These are phyloP conservation scores for Pipa parva DNA, from an alignment of 2,113 vertebrate species.

Conservation along the genomic window DNA sequence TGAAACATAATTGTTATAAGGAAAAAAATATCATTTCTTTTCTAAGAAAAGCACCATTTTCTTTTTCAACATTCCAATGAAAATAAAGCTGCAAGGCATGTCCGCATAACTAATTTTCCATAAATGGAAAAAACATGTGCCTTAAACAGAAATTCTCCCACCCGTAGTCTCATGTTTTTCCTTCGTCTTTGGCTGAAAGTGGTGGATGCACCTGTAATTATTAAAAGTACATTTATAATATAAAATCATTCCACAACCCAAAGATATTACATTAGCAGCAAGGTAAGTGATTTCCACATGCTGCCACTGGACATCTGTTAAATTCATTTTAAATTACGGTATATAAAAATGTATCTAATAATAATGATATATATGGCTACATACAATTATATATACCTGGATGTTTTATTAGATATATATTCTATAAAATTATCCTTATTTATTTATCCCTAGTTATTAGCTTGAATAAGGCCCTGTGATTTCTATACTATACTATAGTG, in stretches of 20 bases:
- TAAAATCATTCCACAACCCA: background rate
- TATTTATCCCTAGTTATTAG: too few species aligned
- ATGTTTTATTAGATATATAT: too few species aligned
- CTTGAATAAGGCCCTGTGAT: too few species aligned
- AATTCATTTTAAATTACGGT: background rate
- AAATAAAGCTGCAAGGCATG: background rate
- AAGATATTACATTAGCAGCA: conserved; percentile 1
- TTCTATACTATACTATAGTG: too few species aligned
- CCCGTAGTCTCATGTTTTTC: background rate
- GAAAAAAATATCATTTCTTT: too few species aligned
- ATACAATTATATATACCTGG: too few species aligned
- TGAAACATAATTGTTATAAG: too few species aligned
- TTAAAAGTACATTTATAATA: background rate
- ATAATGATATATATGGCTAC: too few species aligned
- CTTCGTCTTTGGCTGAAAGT: background rate
- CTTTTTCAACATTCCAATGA: background rate
- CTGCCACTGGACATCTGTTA: background rate
- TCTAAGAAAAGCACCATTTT: background rate
- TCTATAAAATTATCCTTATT: too few species aligned
- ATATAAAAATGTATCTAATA: too few species aligned
- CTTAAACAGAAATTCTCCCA: background rate
- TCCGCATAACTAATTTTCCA: background rate
- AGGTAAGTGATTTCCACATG: background rate
- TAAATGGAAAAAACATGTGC: background rate
- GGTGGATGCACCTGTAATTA: conserved; percentile 2